Base-by-base conservation (phyloP, 2,888 invertebrate species). In the Silvanus unidentatus region DNA sequence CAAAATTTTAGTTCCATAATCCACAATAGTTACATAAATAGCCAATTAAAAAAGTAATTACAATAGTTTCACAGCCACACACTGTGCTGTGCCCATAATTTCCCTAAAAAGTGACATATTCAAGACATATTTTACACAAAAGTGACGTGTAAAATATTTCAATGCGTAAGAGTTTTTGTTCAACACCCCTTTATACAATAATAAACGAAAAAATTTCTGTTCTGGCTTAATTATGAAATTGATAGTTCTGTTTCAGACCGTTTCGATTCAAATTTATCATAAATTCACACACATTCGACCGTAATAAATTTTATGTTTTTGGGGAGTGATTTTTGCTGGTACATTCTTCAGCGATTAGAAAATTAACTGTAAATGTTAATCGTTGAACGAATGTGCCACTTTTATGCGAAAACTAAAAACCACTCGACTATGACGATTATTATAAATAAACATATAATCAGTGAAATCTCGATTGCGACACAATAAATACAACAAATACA, bases 81-180 rank as follows among this genome's bases (percentile, higher is more conserved):
- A 50, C 44, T 48, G 43, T 55, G 54, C 57, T 58, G 54, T 32
- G 13, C 52, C 48, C 54, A 59, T 46, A 60, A 60, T 63, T 70
- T 68, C 69, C 69, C 69, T 63, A 65, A 69, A 69, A 68, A 66
- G 68, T 69, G 70, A 70, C 70, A 54, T 42, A 50, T 14, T 42
- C 43, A 47, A 41, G 45, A 59, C 57, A 56, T 58, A 54, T 60
- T 59, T 58, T 58, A 55, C 57, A 59, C 55, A 53, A 41, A 45
- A 39, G 28, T 39, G 39, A 38, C 43, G 57, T 58, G 59, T 60
- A 58, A 59, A 58, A 60, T 60, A 48, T 50, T 57, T 49, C 14
- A 40, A 54, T 50, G 50, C 54, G 52, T 48, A 44, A 38, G 29
- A 50, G 32, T 39, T 48, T 48, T 44, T 28, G 34, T 45, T 45